Base-by-base conservation (phyloP, 2,888 invertebrate species). In the Polia nebulosa region DNA sequence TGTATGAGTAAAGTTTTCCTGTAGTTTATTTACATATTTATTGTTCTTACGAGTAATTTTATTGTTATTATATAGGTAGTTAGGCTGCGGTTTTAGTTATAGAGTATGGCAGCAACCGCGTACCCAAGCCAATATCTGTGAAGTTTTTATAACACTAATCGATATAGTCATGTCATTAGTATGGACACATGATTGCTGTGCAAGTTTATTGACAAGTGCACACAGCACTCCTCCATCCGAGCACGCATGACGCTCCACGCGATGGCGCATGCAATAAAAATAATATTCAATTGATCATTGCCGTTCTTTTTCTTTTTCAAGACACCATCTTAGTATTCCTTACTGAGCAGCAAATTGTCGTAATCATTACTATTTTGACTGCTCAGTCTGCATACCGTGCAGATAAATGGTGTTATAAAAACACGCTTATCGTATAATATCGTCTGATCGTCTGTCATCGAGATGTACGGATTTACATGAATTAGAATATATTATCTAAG, bases 301-400 rank as follows among this genome's bases (percentile, higher is more conserved):
- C 67, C 69, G 77, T 84, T 70, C 74, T 74, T 77, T 80, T 80
- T 79, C 84, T 73, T 82, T 76, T 80, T 69, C 49, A 57, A n/a
- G 76, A 56, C 58, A 67, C 57, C 62, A 56, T 51, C 44, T 29
- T 20, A 58, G 44, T 61, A 51, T 58, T 62, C 47, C 44, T 63
- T 67, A 75, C 44, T 68, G 25, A 59, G 9, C 9, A 22, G 41
- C n/a, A 27, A 39, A 55, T 32, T 61, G 65, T 39, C 22, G 25
- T 25, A 8, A 56, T 34, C 20, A 51, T 55, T 49, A 44, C 29
- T 47, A 15, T 49, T 55, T 57, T 11, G 25, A 51, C n/a, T 27
- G 25, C 34, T 41, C 25, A 36, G n/a, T 51, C 45, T 25, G 36
- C 53, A 74, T 68, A 69, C 44, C 29, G 57, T 67, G 20, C 59